Evolutionary conservation across 1,140 invertebrate genomes (phyloP).

Genomic region (Drosophila tropicalis): DNA sequence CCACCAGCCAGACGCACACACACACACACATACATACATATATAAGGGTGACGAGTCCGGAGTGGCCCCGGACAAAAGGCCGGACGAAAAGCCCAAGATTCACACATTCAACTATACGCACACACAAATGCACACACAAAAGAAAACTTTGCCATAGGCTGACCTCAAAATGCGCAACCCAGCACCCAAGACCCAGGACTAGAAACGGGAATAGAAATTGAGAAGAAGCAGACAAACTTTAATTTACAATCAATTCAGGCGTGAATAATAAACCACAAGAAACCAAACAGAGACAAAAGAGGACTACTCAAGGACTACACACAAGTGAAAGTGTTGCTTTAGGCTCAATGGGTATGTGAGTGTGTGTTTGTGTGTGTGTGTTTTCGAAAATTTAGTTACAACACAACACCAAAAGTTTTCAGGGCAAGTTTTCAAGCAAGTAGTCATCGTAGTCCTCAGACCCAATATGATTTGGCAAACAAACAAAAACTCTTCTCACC

Average conservation of each 20-base stretch:
- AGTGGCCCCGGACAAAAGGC: slow-evolving; percentile 30
- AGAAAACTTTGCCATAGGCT: slow-evolving; percentile 81
- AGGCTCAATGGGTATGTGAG: slow-evolving; percentile 16
- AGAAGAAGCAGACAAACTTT: slow-evolving; percentile 69
- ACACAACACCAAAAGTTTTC: slow-evolving; percentile 72
- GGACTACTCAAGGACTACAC: slow-evolving; percentile 39
- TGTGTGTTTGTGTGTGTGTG: slow-evolving; percentile 13
- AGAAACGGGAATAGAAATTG: slow-evolving; percentile 35
- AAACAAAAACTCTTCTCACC: slow-evolving; percentile 37
- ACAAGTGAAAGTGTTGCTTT: slow-evolving; percentile 74
- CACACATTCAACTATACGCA: slow-evolving; percentile 12
- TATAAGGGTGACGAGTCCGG: slow-evolving; percentile 26
- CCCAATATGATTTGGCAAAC: slow-evolving; percentile 40
- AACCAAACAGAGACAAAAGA: slow-evolving; percentile 66
- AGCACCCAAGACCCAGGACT: not conserved
- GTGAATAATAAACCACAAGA: slow-evolving; percentile 83
- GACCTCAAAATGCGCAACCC: slow-evolving; percentile 74
- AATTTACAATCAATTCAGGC: slow-evolving; percentile 83
- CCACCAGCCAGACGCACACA: slow-evolving; percentile 12
- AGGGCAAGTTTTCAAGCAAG: slow-evolving; percentile 35
- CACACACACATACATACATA: too few species aligned
- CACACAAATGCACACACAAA: slow-evolving; percentile 55
- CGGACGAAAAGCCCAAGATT: slow-evolving; percentile 36
- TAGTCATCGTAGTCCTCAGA: not conserved
- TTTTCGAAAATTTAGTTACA: slow-evolving; percentile 74